Evolutionary conservation across 2,797 vertebrate species (phyloP), one percentile per base, ranked within the genome.

Genomic region (Thripadectes ignobilis): DNA sequence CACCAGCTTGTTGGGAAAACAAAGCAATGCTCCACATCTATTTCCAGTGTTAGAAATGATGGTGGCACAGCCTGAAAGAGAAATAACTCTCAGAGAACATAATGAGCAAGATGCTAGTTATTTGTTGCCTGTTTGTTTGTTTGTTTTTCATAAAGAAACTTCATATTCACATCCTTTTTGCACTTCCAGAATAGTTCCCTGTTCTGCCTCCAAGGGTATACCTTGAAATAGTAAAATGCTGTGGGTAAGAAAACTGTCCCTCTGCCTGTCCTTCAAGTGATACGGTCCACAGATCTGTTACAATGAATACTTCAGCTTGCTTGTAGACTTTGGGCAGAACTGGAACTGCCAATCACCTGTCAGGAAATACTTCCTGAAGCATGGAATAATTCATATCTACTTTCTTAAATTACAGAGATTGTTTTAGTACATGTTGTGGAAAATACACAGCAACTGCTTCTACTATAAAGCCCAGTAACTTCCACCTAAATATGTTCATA

Each of bases 331-430:
- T 62, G 63, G 73, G 74, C 36, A 94, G 36, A 95, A 86, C 51
- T 76, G 69, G 39, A 51, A 27, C 85, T 87, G 76, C 12, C 93
- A 95, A 84, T 97, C 93, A 73, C 17, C 55, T 95, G 80, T 90
- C 92, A 88, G 17, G 27, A 90, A 75, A 73, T 66, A 27, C 26
- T 34, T 82, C 38, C 41, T 58, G 66, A 92, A 76, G 30, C 32
- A 73, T 8, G 55, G 41, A 94, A 95, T 93, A 84, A 88, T 92
- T 90, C 62, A 82, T 78, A 81, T 62, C 32, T 66, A 66, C 29
- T 86, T 94, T 86, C 54, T 14, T 73, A 75, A 88, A 78, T 86
- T 95, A 93, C 34, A 73, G 36, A 80, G 23, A 11, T 78, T 63
- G 10, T 48, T 92, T 75, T 43, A 79, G 24, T 51, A 39, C 48